Evolutionary conservation across 2,888 invertebrate species (phyloP).

Genomic region (Dryocosmus kuriphilus): DNA sequence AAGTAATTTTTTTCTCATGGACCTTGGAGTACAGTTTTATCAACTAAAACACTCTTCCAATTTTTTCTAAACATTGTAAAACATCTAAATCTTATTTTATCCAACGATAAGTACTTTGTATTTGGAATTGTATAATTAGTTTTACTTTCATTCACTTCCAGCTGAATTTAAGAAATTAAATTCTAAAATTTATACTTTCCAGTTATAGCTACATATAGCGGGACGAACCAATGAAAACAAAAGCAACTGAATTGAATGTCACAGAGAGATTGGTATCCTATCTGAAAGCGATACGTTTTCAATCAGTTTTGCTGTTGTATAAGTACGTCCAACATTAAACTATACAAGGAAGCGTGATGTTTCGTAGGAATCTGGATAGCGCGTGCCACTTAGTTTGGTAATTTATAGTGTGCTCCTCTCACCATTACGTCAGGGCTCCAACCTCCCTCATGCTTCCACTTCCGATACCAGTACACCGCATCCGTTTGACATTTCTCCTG

Average conservation of each 20-base stretch:
- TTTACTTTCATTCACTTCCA: no score
- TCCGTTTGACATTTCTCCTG: constrained; percentile 32
- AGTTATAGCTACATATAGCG: not conserved
- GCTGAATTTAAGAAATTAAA: no score
- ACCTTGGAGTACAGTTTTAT: no score
- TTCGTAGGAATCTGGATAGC: not conserved
- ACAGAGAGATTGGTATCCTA: not conserved
- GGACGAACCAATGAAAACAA: not conserved
- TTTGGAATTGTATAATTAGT: no score
- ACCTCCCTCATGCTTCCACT: constrained; percentile 71
- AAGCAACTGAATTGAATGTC: not conserved
- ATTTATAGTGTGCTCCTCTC: constrained; percentile 50
- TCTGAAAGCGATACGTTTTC: constrained; percentile 13
- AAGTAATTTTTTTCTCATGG: not conserved
- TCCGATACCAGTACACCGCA: constrained; percentile 54
- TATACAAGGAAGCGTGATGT: constrained; percentile 15
- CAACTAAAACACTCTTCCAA: no score
- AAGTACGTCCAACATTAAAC: not conserved
- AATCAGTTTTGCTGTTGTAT: constrained; percentile 16
- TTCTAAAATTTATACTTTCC: not conserved
- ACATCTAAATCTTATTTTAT: no score
- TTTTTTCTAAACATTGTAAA: no score
- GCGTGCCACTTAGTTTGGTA: constrained; percentile 35
- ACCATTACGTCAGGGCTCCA: constrained; percentile 71
- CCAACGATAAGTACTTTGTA: no score